These are phyloP conservation scores for Mastigias papua DNA, from an alignment of 30 jellyfish, hydroid and myxozoan species.

Conservation along the genomic window DNA sequence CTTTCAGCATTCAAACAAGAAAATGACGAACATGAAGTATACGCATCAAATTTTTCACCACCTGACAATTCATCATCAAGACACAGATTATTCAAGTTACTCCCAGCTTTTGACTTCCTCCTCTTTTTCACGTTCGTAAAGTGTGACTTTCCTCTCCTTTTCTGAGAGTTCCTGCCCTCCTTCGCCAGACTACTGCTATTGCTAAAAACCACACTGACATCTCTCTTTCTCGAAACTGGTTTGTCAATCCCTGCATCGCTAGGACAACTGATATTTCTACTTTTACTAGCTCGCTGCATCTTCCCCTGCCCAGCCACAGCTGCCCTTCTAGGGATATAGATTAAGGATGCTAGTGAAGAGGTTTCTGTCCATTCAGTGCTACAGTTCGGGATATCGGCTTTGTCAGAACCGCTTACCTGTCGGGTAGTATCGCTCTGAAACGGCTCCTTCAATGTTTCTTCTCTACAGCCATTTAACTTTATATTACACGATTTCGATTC, in stretches of 20 bases:
- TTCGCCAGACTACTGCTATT: not conserved
- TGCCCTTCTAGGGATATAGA: slow-evolving; percentile 54
- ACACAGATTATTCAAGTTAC: not conserved
- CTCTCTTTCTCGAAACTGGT: not conserved
- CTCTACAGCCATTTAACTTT: too few species aligned
- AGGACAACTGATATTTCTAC: not conserved
- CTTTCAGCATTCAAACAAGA: not conserved
- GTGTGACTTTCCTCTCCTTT: not conserved
- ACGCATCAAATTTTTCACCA: not conserved
- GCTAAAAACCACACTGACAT: not conserved
- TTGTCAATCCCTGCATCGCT: not conserved
- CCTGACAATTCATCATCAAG: not conserved
- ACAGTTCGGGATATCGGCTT: not conserved
- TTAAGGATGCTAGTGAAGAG: slow-evolving; percentile 33
- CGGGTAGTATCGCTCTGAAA: too few species aligned
- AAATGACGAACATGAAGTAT: not conserved
- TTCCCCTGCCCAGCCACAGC: slow-evolving; percentile 66
- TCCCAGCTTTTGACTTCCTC: not conserved
- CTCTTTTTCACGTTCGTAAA: not conserved
- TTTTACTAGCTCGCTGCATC: slow-evolving; percentile 20
- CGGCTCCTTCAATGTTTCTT: too few species aligned
- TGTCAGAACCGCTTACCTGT: not conserved
- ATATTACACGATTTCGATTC: too few species aligned
- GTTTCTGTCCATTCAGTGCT: not conserved
- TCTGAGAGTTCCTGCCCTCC: not conserved